A percentile compares a stretch with the other conserved stretches of the same genome.
These are phyloP conservation scores for Pogoniulus pusillus DNA, from an alignment of 2,797 vertebrate species.

Conservation along the genomic window DNA sequence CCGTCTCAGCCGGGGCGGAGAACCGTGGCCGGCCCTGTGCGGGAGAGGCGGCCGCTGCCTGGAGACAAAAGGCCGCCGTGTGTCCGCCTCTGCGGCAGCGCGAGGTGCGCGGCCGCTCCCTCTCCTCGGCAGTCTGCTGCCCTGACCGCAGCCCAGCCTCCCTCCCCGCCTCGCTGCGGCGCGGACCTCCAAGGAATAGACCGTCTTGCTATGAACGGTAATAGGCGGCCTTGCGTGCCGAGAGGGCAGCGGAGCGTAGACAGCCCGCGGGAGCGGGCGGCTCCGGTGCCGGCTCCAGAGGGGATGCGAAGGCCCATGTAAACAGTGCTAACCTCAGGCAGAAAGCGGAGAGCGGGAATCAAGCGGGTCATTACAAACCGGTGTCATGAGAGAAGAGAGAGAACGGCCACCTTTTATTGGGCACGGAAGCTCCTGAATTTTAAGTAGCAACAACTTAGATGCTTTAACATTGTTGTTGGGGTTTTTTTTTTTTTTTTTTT, in stretches of 20 bases:
- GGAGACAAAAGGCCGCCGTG: conserved; percentile 28
- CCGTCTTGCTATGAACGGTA: background rate
- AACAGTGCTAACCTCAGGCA: background rate
- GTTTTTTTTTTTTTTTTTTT: background rate
- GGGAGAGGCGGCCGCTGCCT: background rate
- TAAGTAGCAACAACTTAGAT: background rate
- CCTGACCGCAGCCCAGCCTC: background rate
- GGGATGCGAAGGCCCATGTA: background rate
- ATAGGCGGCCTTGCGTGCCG: background rate
- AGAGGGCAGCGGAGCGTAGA: background rate
- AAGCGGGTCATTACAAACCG: background rate
- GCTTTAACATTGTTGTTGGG: background rate
- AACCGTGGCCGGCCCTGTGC: background rate
- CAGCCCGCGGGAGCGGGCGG: background rate
- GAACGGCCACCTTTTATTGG: background rate
- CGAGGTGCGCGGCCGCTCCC: background rate
- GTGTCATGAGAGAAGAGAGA: background rate
- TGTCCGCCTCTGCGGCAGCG: conserved; percentile 15
- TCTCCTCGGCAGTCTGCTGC: background rate
- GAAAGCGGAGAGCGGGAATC: background rate
- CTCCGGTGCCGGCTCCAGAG: background rate
- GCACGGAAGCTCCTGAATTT: background rate
- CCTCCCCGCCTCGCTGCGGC: background rate
- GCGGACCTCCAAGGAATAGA: background rate
- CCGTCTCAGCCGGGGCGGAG: too few relatives aligned